Evolutionary conservation across 2,113 vertebrate species (phyloP), one percentile per base, ranked within the genome.

Genomic region (Cygnus atratus): DNA sequence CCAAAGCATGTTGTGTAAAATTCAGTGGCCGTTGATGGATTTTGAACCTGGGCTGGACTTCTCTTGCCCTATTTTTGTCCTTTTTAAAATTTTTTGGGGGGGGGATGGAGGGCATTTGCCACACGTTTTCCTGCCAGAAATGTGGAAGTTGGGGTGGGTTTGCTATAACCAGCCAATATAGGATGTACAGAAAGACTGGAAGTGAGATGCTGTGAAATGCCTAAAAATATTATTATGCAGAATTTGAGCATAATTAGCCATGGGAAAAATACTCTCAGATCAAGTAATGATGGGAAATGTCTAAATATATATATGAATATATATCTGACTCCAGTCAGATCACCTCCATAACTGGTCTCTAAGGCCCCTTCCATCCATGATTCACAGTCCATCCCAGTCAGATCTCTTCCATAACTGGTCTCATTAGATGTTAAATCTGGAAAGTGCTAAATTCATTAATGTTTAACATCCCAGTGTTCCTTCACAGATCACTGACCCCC

Each of bases 401-500:
- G 50, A 52, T 52, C 50, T 25, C 50, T 25, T 25, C 50, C 50
- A 50, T 50, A 50, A 24, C 48, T 50, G 48, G 21, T 50, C 22
- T 24, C 10, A 11, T 50, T 22, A 13, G 48, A 22, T 22, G 12
- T 7, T 52, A 1, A 14, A 19, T 15, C 72, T 55, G 84, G 44
- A 8, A 71, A 57, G 43, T 8, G 6, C 52, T 70, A 26, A 25
- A 72, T 62, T 8, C 29, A 63, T 55, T 43, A 43, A 48, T 68
- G n/a, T 22, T 55, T 21, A 43, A 48, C 58, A 26, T 35, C 20
- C 50, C 13, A 24, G 50, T 25, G 12, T 52, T 13, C 63, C 13
- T 57, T 91, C 57, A 72, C 86, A 99, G 99, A 98, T 99, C 92
- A 98, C 93, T 8, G 99, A 99, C 92, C 76, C 97, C 73, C 83